These are phyloP conservation scores for Hoplostethus atlanticus DNA, from an alignment of 2,797 vertebrate genomes.

Conservation along the genomic window DNA sequence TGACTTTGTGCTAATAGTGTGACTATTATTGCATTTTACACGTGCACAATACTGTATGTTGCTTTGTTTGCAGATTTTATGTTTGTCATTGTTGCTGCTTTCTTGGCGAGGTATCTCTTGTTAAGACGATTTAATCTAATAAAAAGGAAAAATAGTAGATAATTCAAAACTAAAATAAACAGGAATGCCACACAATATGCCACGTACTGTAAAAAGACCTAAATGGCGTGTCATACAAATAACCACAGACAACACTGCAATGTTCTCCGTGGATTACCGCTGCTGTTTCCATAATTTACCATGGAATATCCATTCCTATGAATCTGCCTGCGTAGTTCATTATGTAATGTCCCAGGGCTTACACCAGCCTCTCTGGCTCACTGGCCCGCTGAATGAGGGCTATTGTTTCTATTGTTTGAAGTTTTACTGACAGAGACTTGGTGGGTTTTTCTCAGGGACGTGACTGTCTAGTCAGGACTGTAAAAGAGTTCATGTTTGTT, in stretches of 20 bases:
- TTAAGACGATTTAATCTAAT: too few relatives aligned
- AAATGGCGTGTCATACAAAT: conserved; percentile 1
- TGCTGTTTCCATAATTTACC: conserved; percentile 23
- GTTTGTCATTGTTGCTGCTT: too few relatives aligned
- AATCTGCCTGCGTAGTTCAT: conserved; percentile 32
- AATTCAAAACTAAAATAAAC: neutral
- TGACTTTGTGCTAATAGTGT: too few relatives aligned
- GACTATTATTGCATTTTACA: too few relatives aligned
- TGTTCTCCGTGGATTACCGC: conserved; percentile 32
- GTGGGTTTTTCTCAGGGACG: conserved; percentile 39
- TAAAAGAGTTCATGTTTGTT: conserved; percentile 54
- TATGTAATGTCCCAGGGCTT: conserved; percentile 23
- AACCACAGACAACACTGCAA: conserved; percentile 14
- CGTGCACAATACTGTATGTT: too few relatives aligned
- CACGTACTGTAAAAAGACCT: conserved; percentile 4
- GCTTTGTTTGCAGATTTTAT: too few relatives aligned
- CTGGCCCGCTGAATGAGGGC: conserved; percentile 29
- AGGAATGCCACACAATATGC: neutral
- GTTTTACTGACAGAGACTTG: conserved; percentile 32
- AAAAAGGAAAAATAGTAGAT: neutral
- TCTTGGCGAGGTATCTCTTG: too few relatives aligned
- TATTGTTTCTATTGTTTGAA: conserved; percentile 53
- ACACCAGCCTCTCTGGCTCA: neutral
- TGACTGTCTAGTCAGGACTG: conserved; percentile 32
- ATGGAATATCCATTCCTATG: conserved; percentile 16